Conservation (phyloP, 2,797 vertebrate genomes). For the Onychomys leucogaster region DNA sequence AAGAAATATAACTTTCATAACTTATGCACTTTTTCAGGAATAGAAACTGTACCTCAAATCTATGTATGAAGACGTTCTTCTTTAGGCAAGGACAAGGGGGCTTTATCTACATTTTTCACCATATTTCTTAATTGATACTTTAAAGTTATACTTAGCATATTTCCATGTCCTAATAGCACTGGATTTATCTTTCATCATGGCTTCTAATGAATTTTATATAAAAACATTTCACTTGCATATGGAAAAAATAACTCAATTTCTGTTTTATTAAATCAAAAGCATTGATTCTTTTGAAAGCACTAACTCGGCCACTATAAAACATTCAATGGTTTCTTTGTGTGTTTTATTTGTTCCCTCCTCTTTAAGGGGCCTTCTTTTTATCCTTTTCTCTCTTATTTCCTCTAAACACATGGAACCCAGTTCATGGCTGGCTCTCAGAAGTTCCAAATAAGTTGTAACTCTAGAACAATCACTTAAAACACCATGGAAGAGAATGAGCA, state of each 20-base stretch:
- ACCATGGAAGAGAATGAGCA: neutral
- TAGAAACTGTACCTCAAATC: neutral
- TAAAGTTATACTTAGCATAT: neutral
- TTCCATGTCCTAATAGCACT: neutral
- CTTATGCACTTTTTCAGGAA: neutral
- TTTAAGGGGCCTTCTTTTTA: neutral
- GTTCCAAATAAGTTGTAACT: neutral
- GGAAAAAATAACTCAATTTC: neutral
- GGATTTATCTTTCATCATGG: neutral
- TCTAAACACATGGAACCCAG: neutral
- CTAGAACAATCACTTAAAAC: neutral
- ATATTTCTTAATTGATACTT: neutral
- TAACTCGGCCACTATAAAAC: neutral
- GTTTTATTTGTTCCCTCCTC: neutral
- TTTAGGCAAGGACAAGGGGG: neutral
- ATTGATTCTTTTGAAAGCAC: neutral
- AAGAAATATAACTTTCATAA: neutral
- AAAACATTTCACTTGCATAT: neutral
- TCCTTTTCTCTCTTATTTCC: neutral
- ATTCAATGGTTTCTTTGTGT: neutral
- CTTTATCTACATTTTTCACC: neutral
- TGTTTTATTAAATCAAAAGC: neutral
- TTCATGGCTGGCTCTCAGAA: neutral
- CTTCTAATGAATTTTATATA: neutral
- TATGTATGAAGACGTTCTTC: neutral